Conservation (phyloP, 1,140 invertebrate species). For the Dryas iulia region DNA sequence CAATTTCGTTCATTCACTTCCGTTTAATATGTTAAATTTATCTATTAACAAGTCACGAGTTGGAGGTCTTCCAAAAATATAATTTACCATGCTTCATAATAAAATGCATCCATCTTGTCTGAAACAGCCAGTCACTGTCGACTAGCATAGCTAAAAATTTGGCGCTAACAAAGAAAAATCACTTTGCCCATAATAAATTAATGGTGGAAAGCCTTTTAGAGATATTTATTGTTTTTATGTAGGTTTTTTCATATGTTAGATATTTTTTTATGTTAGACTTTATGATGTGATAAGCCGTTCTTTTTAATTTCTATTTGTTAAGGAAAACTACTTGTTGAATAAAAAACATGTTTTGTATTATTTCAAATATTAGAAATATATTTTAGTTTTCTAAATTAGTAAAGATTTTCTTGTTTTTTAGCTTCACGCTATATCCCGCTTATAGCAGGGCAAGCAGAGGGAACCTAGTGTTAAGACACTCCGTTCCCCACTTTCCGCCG, state of each 20-base stretch:
- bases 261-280: too few relatives aligned
- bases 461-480: neutral
- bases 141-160: constrained; percentile 11
- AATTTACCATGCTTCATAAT: constrained; percentile 20
- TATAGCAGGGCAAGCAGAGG: neutral
- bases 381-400: too few relatives aligned
- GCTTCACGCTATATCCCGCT: neutral
- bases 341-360: too few relatives aligned
- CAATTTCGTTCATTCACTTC: constrained; percentile 10
- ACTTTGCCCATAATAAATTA: neutral
- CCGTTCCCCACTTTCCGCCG: neutral
- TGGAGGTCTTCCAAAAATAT: constrained; percentile 27
- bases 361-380: too few relatives aligned
- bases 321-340: too few relatives aligned
- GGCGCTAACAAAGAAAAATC: neutral
- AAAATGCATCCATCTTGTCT: constrained; percentile 24
- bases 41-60: constrained; percentile 23
- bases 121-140: constrained; percentile 28
- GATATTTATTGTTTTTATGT: too few relatives aligned
- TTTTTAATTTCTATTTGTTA: too few relatives aligned
- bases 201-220: too few relatives aligned
- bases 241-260: too few relatives aligned
- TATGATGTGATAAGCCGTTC: too few relatives aligned
- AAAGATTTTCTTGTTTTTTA: too few relatives aligned
- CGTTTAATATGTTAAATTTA: constrained; percentile 21